Evolutionary conservation across 2,888 invertebrate species (phyloP).

Genomic region (Bembecia ichneumoniformis): DNA sequence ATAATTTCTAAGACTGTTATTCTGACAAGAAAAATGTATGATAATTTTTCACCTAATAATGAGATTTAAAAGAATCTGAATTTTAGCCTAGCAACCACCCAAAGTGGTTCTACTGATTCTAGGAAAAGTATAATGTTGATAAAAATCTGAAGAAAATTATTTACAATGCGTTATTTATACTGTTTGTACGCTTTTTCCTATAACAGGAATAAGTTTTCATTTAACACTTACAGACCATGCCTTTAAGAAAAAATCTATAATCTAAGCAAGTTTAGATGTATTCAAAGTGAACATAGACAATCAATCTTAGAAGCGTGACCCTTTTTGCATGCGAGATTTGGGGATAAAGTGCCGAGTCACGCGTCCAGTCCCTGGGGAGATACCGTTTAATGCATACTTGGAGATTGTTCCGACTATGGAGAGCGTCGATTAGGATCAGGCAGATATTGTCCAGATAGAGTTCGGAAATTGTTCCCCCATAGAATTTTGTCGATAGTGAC

Average conservation of each 20-base stretch:
- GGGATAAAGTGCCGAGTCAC: constrained; percentile 57
- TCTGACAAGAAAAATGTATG: too few species aligned
- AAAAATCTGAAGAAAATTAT: too few species aligned
- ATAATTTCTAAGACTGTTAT: too few species aligned
- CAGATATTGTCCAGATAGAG: constrained; percentile 31
- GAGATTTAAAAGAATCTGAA: too few species aligned
- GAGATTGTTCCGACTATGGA: constrained; percentile 36
- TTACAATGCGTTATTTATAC: too few species aligned
- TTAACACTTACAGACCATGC: not conserved
- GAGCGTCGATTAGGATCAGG: constrained; percentile 16
- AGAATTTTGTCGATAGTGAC: constrained; percentile 10
- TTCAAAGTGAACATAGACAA: constrained; percentile 56
- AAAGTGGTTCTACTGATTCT: too few species aligned
- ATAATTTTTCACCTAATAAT: too few species aligned
- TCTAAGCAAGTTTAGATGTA: constrained; percentile 20
- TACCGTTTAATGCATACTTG: constrained; percentile 57
- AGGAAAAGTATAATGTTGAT: too few species aligned
- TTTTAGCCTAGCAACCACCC: too few species aligned
- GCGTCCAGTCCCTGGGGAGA: constrained; percentile 56
- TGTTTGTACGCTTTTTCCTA: too few species aligned
- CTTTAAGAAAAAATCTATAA: not conserved
- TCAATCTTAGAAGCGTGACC: constrained; percentile 58
- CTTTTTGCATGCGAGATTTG: constrained; percentile 49
- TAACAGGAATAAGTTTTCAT: too few species aligned
- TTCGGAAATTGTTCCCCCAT: constrained; percentile 16